Conservation (phyloP, 2,113 vertebrate genomes). For the Trogon surrucura region DNA sequence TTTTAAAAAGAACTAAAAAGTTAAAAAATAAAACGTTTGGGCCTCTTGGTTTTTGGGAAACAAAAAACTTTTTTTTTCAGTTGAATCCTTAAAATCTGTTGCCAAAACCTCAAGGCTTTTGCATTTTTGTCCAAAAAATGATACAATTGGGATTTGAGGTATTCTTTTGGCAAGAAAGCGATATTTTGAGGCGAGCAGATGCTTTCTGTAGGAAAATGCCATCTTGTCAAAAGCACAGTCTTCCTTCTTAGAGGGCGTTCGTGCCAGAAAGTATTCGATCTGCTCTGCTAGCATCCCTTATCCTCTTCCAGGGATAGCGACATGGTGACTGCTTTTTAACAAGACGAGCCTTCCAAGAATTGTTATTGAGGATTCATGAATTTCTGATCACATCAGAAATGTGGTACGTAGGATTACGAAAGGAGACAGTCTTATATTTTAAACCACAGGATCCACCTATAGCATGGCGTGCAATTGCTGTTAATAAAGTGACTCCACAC, state of each 20-base stretch:
- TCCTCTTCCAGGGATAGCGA: background rate
- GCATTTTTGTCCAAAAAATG: slow-evolving; percentile 35
- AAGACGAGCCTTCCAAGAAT: slow-evolving; percentile 17
- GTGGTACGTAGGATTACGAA: background rate
- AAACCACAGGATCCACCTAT: background rate
- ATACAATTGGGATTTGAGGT: slow-evolving; percentile 25
- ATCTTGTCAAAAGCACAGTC: slow-evolving; percentile 14
- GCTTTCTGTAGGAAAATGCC: slow-evolving; percentile 14
- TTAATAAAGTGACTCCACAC: background rate
- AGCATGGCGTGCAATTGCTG: background rate
- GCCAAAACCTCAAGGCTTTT: slow-evolving; percentile 14
- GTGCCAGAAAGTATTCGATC: background rate
- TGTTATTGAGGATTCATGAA: background rate
- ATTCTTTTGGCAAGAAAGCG: background rate
- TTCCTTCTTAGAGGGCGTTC: background rate
- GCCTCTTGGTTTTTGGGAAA: background rate
- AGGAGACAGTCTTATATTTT: background rate
- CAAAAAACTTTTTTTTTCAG: background rate
- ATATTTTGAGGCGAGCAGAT: background rate
- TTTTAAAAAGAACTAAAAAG: background rate
- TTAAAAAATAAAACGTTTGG: background rate
- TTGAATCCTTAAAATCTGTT: slow-evolving; percentile 2
- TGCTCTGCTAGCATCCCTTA: background rate
- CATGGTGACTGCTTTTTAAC: background rate
- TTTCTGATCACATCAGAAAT: background rate